Percentiles rank a stretch among this genome's conserved stretches.
Conservation (phyloP, 37 sponge, comb jelly and placozoan genomes). For the Beroe ovata region DNA sequence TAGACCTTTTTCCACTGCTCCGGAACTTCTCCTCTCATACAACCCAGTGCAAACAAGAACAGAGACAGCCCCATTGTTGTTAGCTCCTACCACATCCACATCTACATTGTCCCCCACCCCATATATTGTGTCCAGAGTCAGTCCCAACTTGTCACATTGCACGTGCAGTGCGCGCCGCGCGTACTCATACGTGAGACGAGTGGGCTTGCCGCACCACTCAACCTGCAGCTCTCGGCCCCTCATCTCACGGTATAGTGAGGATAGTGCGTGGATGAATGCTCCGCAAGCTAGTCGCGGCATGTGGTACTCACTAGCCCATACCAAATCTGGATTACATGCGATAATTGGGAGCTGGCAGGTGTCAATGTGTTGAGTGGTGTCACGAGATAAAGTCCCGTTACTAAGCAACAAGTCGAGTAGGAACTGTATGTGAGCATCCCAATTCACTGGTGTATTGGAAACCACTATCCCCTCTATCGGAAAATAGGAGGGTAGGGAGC, state of each 20-base stretch:
- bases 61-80: not conserved
- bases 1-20: not conserved
- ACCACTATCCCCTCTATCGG: conserved; percentile 43
- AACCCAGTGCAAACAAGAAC: conserved; percentile 45
- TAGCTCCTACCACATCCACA: conserved; percentile 54
- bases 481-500: not conserved
- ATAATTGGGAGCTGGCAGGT: conserved; percentile 19
- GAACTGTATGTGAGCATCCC: conserved; percentile 59
- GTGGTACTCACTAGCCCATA: conserved; percentile 66
- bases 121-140: not conserved
- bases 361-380: not conserved
- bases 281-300: conserved; percentile 47
- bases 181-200: conserved; percentile 14
- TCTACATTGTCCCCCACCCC: conserved; percentile 64
- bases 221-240: conserved; percentile 35
- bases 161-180: not conserved
- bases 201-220: conserved; percentile 56
- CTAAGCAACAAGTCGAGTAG: conserved; percentile 35
- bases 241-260: conserved; percentile 32
- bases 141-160: not conserved
- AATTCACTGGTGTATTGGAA: conserved; percentile 39
- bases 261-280: conserved; percentile 37
- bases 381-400: not conserved
- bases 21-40: not conserved
- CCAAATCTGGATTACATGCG: conserved; percentile 58